Evolutionary conservation across 2,888 invertebrate genomes (phyloP), one percentile per base, ranked within the genome.

Genomic region (Seira ritae): DNA sequence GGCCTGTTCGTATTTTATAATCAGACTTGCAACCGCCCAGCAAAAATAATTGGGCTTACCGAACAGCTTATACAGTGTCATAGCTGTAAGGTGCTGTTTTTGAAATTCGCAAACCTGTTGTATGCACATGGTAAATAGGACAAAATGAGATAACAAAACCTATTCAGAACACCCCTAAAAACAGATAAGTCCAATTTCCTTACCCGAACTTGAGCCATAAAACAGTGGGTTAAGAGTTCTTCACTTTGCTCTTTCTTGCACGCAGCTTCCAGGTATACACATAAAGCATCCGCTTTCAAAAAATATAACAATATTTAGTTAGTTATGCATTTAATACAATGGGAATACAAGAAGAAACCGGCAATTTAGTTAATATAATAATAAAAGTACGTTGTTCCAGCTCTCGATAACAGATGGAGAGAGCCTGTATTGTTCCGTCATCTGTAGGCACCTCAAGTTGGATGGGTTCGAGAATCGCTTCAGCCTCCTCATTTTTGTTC

Each of bases 21-120:
- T 95, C 88, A 97, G 94, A 90, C 98, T 98, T 96, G 98, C 98
- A 10, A 99, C 95, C 20, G 97, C 96, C 99, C 99, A 99, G 91
- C 97, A 98, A 91, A 98, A 98, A 91, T 99, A 99, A 0, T 98
- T 98, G 91, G 97, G 97, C 91, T 98, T 98, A 1, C 96, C 95
- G 89, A 95, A 95, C 78, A 96, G 92, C 92, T 97, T 98, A 91
- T 97, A 98, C 46, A 99, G 92, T 12, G 94, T 93, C 93, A 98
- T 93, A 0, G 98, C 99, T 0, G 95, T 94, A 86, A 95, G 94
- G 90, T 98, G 97, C 91, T 98, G 98, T 8, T 96, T 94, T 90
- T 96, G 95, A 90, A 95, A 97, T 91, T 98, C 96, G 0, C 95
- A 95, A 1, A 97, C 77, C 88, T 88, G 60, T 1, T 37, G 65